Evolutionary conservation across 2,113 vertebrate species (phyloP).

Genomic region (Ageneiosus marmoratus): DNA sequence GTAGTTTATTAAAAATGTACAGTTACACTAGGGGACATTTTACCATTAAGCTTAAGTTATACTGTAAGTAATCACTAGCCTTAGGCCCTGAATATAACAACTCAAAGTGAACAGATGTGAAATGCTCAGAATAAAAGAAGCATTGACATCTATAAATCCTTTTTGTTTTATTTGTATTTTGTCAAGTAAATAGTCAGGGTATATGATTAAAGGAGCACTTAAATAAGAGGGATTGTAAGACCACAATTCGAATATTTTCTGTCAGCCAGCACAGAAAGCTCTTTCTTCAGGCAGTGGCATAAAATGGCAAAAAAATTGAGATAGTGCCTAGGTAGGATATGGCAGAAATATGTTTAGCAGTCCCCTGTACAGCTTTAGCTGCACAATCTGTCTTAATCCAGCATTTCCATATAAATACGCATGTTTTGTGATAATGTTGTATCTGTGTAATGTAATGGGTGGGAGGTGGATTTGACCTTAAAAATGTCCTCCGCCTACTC

Average conservation of each 20-base stretch:
- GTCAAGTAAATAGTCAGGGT: neutral
- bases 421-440: neutral
- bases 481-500: neutral
- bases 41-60: neutral
- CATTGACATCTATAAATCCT: neutral
- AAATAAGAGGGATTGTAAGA: neutral
- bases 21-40: neutral
- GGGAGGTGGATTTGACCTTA: neutral
- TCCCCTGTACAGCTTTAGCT: neutral
- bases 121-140: neutral
- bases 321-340: neutral
- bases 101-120: neutral
- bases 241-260: neutral
- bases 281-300: neutral
- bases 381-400: neutral
- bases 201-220: neutral
- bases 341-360: neutral
- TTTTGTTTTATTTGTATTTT: neutral
- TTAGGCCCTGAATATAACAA: neutral
- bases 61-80: neutral
- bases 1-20: neutral
- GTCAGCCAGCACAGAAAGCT: neutral
- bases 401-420: neutral
- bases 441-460: neutral
- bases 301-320: neutral